Evolutionary conservation across 2,113 vertebrate species (phyloP), one percentile per base, ranked within the genome.

Genomic region (Gobiocypris rarus): DNA sequence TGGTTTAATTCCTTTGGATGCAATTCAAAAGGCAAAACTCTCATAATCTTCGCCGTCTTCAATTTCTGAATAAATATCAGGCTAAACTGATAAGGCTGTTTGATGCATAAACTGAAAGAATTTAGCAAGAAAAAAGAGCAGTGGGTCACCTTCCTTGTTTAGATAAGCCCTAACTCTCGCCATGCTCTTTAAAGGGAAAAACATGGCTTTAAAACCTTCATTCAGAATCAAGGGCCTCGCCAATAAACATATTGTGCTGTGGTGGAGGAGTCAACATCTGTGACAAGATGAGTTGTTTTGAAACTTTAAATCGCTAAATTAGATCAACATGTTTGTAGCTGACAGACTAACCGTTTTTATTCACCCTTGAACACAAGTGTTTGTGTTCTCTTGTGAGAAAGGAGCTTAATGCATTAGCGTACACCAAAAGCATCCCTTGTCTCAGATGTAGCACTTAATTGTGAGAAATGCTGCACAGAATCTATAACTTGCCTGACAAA

Each of bases 281-380:
- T 31, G 48, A 34, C 74, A 38, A 56, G 65, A 69, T 22, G 15
- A 69, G 9, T 9, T 19, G 0, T 24, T 19, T 14, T 71, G 11
- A 43, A 71, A 74, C 71, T 74, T 28, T 45, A 50, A 74, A 74
- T 38, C 7, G 38, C 34, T 45, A 45, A 45, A 43, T 71, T 45
- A 76, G 28, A 76, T 56, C 50, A 76, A n/a, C 50, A 11, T 76
- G 9, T 75, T 75, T 56, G 28, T 93, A 69, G 31, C 65, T 38
- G 65, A 67, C 17, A 38, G 65, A 69, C 17, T 10, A 28, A 14
- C 59, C 1, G 31, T 45, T 71, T 45, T 45, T 71, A 71, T 19
- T 4, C 22, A 10, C 26, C 58, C 24, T 61, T 61, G 58, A 67
- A 14, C 17, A 19, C 52, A 8, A 13, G 63, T 67, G 28, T 67